Evolutionary conservation across 1,140 invertebrate genomes (phyloP).

Genomic region (Drosophila repleta): DNA sequence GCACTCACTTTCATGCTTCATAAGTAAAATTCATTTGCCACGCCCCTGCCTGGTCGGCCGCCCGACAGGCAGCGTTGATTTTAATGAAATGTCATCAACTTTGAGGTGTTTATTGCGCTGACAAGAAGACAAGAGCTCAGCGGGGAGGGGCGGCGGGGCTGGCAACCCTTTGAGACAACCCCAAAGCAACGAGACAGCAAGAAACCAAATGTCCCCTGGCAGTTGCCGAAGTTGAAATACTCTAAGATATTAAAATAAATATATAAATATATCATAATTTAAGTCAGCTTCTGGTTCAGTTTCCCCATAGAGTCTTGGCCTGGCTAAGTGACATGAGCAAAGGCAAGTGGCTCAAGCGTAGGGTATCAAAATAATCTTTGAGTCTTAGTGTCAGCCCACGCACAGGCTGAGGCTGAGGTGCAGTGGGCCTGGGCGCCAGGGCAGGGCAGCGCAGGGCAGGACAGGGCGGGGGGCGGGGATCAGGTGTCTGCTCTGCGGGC

Average conservation of each 20-base stretch:
- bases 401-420: no score
- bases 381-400: conserved; percentile 61
- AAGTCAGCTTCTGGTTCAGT: no score
- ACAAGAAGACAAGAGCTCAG: conserved; percentile 50
- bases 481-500: conserved; percentile 36
- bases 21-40: conserved; percentile 79
- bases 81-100: conserved; percentile 83
- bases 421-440: background rate
- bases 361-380: conserved; percentile 64
- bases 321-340: background rate
- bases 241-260: background rate
- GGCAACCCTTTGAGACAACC: conserved; percentile 67
- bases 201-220: background rate
- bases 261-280: no score
- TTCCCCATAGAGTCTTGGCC: no score
- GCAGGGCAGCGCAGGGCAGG: no score
- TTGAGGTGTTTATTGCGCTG: conserved; percentile 82
- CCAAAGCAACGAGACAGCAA: conserved; percentile 25
- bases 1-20: conserved; percentile 80
- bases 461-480: background rate
- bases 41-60: conserved; percentile 14
- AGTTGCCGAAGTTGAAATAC: background rate
- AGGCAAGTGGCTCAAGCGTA: background rate
- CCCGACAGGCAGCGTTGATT: conserved; percentile 51
- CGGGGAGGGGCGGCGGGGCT: background rate